phyloP scores from a whole-genome alignment of 2,888 invertebrate species.

The Polymixis lichenea region DNA sequence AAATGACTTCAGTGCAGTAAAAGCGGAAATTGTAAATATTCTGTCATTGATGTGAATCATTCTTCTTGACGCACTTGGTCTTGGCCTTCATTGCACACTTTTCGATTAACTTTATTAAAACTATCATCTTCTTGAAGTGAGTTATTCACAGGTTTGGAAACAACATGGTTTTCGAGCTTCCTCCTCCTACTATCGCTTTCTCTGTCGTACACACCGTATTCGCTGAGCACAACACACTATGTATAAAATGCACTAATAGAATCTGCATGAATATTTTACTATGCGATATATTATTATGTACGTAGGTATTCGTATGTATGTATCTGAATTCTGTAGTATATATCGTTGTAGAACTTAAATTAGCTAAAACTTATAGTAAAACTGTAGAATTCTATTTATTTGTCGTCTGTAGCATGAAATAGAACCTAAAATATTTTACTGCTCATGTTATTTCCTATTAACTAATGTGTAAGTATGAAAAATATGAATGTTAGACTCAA shows the following conservation, averaged over 20 bases:
- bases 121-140: conserved; percentile 29
- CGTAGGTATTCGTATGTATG: conserved; percentile 21
- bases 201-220: conserved; percentile 35
- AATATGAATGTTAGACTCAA: neutral
- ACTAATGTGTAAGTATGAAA: neutral
- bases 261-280: conserved; percentile 33
- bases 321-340: conserved; percentile 5
- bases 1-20: conserved; percentile 77
- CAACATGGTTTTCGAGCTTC: conserved; percentile 37
- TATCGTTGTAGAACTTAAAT: conserved; percentile 18
- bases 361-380: conserved; percentile 26
- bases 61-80: conserved; percentile 43
- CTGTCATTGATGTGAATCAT: conserved; percentile 41
- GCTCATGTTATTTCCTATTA: neutral
- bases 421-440: conserved; percentile 9
- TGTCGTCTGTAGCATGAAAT: conserved; percentile 40
- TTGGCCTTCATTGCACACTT: conserved; percentile 59
- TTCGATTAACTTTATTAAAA: conserved; percentile 47
- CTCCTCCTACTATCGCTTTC: conserved; percentile 55
- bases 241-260: conserved; percentile 35
- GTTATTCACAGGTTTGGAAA: conserved; percentile 21
- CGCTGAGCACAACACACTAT: conserved; percentile 39
- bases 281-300: neutral
- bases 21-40: conserved; percentile 41
- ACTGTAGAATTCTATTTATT: conserved; percentile 4